phyloP scores from a whole-genome alignment of 2,888 invertebrate species.

The Apotomis capreana region DNA sequence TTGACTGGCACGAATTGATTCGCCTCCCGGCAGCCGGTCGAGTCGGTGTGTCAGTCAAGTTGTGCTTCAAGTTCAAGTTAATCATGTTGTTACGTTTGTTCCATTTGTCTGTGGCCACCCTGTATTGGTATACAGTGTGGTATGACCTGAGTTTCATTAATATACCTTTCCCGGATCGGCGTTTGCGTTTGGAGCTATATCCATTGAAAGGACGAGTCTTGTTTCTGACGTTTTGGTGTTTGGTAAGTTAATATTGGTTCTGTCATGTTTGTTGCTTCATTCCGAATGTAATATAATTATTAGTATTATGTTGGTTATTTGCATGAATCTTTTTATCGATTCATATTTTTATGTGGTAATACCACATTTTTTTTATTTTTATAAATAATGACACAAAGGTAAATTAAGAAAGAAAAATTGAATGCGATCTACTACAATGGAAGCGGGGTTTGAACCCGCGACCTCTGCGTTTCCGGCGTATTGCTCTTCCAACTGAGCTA shows the following conservation, averaged over 20 bases:
- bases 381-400: too few relatives aligned
- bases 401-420: too few relatives aligned
- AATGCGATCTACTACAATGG: too few relatives aligned
- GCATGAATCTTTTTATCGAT: too few relatives aligned
- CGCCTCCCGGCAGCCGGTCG: neutral
- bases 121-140: constrained; percentile 33
- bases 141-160: constrained; percentile 32
- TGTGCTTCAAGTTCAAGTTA: neutral
- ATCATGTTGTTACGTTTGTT: constrained; percentile 27
- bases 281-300: too few relatives aligned
- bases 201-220: constrained; percentile 25
- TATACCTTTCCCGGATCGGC: constrained; percentile 26
- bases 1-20: constrained; percentile 14
- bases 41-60: constrained; percentile 1
- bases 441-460: too few relatives aligned
- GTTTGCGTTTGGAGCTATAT: neutral
- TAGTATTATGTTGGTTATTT: too few relatives aligned
- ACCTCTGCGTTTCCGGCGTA: too few relatives aligned
- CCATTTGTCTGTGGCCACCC: constrained; percentile 19
- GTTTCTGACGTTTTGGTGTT: constrained; percentile 36
- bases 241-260: constrained; percentile 27
- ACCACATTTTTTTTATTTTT: too few relatives aligned
- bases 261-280: too few relatives aligned
- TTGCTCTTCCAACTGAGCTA: too few relatives aligned
- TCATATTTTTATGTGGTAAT: too few relatives aligned